Percentiles rank a stretch among this genome's conserved stretches.
Evolutionary conservation across 2,797 vertebrate species (phyloP).

Genomic region (Oophaga sylvatica): DNA sequence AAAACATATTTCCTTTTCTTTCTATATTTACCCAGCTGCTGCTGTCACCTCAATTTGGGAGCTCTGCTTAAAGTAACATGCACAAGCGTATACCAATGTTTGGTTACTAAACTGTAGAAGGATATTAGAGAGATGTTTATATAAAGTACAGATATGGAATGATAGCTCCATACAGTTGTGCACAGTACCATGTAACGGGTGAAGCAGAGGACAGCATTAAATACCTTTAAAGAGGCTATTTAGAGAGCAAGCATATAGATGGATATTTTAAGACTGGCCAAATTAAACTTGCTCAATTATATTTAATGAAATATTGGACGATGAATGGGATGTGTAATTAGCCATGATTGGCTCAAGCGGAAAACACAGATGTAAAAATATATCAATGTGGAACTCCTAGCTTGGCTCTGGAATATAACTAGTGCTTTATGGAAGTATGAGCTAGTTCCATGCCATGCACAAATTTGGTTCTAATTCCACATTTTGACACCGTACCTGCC

Average conservation of each 20-base stretch:
- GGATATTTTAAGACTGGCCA: conserved; percentile 32
- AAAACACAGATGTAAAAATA: not conserved
- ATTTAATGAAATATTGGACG: not conserved
- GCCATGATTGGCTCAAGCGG: not conserved
- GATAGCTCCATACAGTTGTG: conserved; percentile 63
- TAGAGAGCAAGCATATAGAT: conserved; percentile 53
- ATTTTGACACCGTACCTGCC: too few relatives aligned
- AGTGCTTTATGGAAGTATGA: not conserved
- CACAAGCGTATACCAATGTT: conserved; percentile 69
- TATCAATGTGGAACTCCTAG: not conserved
- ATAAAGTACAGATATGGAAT: conserved; percentile 64
- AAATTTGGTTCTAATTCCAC: not conserved
- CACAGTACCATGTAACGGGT: conserved; percentile 58
- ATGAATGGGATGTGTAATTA: conserved; percentile 27
- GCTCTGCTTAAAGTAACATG: conserved; percentile 71
- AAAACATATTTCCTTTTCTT: conserved; percentile 74
- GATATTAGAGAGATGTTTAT: conserved; percentile 70
- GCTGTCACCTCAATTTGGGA: conserved; percentile 74
- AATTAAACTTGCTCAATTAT: conserved; percentile 2
- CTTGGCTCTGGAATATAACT: not conserved
- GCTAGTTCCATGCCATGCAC: not conserved
- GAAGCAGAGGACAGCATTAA: conserved; percentile 61
- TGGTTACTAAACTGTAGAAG: conserved; percentile 69
- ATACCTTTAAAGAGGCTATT: conserved; percentile 36
- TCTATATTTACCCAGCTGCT: conserved; percentile 78